Evolutionary conservation across 2,888 invertebrate species (phyloP).

Genomic region (Choristoneura rosaceana): DNA sequence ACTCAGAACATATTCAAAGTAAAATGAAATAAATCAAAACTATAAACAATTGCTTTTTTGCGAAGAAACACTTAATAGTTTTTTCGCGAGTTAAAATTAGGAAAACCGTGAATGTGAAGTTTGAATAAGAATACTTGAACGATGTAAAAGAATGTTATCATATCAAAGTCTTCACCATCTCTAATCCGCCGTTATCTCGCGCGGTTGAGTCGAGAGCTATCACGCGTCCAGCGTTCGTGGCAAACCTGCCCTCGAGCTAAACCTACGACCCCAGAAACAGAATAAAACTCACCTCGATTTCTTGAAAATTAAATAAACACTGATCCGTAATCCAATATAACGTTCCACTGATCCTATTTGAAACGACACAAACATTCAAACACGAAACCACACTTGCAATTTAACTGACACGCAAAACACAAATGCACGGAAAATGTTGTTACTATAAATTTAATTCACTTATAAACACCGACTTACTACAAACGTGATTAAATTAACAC

Average conservation of each 20-base stretch:
- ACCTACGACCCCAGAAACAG: conserved; percentile 39
- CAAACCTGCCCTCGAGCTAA: conserved; percentile 52
- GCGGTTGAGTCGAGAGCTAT: conserved; percentile 52
- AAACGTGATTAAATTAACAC: conserved; percentile 75
- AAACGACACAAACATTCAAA: conserved; percentile 78
- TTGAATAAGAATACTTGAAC: conserved; percentile 6
- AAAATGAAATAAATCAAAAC: no score
- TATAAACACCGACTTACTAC: conserved; percentile 67
- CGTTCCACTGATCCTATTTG: conserved; percentile 80
- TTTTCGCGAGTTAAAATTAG: neutral
- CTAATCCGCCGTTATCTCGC: conserved; percentile 80
- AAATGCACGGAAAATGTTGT: conserved; percentile 65
- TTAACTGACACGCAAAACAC: conserved; percentile 69
- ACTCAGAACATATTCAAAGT: no score
- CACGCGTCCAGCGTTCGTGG: conserved; percentile 70
- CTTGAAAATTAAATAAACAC: conserved; percentile 73
- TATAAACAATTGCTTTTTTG: no score
- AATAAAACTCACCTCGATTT: conserved; percentile 71
- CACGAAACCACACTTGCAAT: conserved; percentile 66
- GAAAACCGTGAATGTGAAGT: neutral
- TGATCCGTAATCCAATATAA: conserved; percentile 80
- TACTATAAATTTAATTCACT: conserved; percentile 63
- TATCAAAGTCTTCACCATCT: conserved; percentile 80
- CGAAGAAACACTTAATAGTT: neutral
- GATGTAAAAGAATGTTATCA: conserved; percentile 53